These are phyloP conservation scores for Tetragonula clypearis DNA, from an alignment of 1,140 invertebrate genomes.

Conservation along the genomic window DNA sequence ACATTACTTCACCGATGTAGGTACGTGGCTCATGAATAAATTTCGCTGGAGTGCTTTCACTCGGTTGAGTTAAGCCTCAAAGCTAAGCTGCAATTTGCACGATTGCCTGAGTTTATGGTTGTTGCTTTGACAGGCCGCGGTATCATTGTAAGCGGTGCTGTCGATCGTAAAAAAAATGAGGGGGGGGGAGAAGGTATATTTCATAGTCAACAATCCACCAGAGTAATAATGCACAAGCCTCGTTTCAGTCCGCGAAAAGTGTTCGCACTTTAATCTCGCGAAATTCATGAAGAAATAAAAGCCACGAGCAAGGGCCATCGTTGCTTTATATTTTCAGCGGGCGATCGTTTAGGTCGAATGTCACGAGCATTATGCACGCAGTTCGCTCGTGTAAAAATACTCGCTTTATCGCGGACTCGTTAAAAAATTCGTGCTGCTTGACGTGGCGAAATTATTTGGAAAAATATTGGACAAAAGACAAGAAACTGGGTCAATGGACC, in stretches of 20 bases:
- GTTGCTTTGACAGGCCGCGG: slow-evolving; percentile 26
- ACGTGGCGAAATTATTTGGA: too few relatives aligned
- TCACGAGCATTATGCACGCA: neutral
- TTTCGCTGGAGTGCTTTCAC: slow-evolving; percentile 54
- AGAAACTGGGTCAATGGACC: too few relatives aligned
- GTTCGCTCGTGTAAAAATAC: neutral
- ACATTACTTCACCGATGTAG: slow-evolving; percentile 31
- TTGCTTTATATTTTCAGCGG: neutral
- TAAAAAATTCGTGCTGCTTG: neutral
- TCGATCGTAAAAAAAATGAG: slow-evolving; percentile 13
- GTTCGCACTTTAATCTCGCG: neutral
- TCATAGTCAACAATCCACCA: neutral
- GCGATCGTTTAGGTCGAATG: neutral
- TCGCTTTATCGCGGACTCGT: neutral
- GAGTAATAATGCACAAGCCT: neutral
- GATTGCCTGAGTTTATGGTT: slow-evolving; percentile 49
- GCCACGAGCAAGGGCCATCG: neutral
- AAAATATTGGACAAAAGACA: too few relatives aligned
- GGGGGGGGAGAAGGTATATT: neutral
- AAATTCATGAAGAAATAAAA: neutral
- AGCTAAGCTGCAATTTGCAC: slow-evolving; percentile 31
- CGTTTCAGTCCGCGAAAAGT: neutral
- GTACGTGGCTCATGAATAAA: slow-evolving; percentile 58
- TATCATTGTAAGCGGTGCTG: slow-evolving; percentile 4
- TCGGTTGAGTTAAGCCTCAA: neutral